Evolutionary conservation across 2,797 vertebrate species (phyloP).

Genomic region (Pipistrellus pygmaeus): DNA sequence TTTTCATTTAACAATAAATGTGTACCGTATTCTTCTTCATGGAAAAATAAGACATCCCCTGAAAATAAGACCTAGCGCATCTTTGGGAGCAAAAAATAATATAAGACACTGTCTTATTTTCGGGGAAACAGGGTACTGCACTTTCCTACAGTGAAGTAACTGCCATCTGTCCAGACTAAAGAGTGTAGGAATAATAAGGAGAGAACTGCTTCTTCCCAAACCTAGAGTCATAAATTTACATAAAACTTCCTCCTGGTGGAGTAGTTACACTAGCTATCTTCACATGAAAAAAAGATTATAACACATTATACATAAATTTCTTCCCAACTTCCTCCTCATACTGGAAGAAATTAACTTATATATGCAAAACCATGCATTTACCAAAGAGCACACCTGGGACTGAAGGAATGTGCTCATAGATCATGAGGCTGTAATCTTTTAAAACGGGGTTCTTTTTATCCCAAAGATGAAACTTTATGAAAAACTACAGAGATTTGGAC

Average conservation of each 20-base stretch:
- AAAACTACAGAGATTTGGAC: conserved; percentile 37
- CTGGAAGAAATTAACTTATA: conserved; percentile 37
- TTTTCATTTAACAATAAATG: too few species aligned
- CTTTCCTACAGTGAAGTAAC: background rate
- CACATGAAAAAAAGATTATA: background rate
- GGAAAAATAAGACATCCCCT: too few species aligned
- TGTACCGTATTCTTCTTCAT: too few species aligned
- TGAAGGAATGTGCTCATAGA: conserved; percentile 15
- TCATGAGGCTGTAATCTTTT: background rate
- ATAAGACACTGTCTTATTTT: too few species aligned
- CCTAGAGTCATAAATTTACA: conserved; percentile 59
- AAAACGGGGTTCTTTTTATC: conserved; percentile 35
- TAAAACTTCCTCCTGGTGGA: background rate
- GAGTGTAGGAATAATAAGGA: conserved; percentile 7
- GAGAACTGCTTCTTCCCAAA: conserved; percentile 26
- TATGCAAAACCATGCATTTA: conserved; percentile 44
- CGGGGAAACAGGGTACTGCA: too few species aligned
- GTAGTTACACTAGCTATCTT: conserved; percentile 4
- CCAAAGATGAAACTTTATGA: conserved; percentile 28
- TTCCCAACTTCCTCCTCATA: conserved; percentile 24
- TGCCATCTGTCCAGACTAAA: background rate
- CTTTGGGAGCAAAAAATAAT: too few species aligned
- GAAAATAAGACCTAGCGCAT: too few species aligned
- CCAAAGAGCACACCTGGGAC: conserved; percentile 4
- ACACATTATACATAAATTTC: conserved; percentile 9